phyloP scores from a whole-genome alignment of 2,797 vertebrate genomes.

The Sardinella longiceps region DNA sequence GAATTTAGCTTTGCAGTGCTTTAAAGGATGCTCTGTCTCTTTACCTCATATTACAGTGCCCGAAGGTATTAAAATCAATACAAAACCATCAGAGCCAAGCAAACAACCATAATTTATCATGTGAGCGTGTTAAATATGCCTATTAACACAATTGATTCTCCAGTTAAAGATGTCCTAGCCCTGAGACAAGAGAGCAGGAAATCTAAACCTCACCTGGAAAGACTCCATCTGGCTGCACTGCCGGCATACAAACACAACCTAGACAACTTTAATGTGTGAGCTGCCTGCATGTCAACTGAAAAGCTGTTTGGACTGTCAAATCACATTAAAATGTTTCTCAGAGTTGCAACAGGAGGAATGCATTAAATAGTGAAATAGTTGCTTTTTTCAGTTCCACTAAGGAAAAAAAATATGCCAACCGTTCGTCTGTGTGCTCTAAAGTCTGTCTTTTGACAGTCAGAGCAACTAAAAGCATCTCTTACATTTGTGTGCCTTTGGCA shows the following conservation, averaged over 20 bases:
- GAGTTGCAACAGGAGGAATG: background rate
- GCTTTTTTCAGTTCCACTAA: background rate
- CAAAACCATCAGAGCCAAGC: background rate
- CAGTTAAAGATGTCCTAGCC: background rate
- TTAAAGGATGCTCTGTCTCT: background rate
- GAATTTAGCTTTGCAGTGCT: background rate
- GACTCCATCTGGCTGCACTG: background rate
- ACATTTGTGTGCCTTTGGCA: background rate
- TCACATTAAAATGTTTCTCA: background rate
- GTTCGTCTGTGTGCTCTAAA: background rate
- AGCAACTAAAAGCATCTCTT: background rate
- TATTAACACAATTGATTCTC: background rate
- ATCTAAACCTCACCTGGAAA: constrained; percentile 16
- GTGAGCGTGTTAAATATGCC: background rate
- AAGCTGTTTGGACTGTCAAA: background rate
- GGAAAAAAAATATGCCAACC: background rate
- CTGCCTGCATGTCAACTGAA: background rate
- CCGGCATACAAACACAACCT: background rate
- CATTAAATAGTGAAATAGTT: background rate
- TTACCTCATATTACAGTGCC: background rate
- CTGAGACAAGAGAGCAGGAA: background rate
- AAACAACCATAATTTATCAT: background rate
- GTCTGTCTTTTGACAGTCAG: background rate
- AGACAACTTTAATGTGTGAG: background rate
- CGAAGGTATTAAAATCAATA: too few relatives aligned